Percentiles rank a stretch among this genome's conserved stretches.
phyloP scores from a whole-genome alignment of 1,140 invertebrate genomes.

The Globodera rostochiensis region DNA sequence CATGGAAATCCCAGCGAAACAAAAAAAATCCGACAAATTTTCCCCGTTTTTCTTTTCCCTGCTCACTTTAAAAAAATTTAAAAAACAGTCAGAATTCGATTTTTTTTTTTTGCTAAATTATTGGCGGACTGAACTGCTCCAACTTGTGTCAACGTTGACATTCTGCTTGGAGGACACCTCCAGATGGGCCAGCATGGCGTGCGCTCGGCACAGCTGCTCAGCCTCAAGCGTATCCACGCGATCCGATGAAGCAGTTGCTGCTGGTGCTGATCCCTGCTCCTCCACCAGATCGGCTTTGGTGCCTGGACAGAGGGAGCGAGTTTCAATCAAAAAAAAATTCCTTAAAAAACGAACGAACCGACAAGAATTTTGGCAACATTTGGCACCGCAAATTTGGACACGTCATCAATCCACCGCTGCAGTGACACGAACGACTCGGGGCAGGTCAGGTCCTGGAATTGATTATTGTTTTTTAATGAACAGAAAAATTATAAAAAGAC shows the following conservation, averaged over 20 bases:
- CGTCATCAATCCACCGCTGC: conserved; percentile 90
- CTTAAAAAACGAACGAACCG: conserved; percentile 69
- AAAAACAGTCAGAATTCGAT: too few relatives aligned
- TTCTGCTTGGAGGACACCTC: conserved; percentile 60
- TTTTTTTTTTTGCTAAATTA: too few relatives aligned
- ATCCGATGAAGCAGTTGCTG: not conserved
- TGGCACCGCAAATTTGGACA: conserved; percentile 84
- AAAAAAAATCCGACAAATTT: too few relatives aligned
- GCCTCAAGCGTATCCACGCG: conserved; percentile 53
- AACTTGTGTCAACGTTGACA: conserved; percentile 57
- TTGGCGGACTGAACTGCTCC: not conserved
- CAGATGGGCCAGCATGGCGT: conserved; percentile 56
- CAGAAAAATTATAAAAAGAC: not conserved
- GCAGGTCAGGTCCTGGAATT: conserved; percentile 80
- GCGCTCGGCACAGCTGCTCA: conserved; percentile 46
- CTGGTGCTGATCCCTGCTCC: conserved; percentile 24
- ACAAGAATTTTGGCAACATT: conserved; percentile 85
- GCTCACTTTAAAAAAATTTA: too few relatives aligned
- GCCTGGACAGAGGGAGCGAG: conserved; percentile 36
- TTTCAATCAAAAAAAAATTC: conserved; percentile 8
- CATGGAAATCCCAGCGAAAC: too few relatives aligned
- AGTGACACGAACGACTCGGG: conserved; percentile 83
- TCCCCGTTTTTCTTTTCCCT: too few relatives aligned
- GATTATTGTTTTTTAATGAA: not conserved
- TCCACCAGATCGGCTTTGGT: conserved; percentile 57